Conservation (phyloP, 2,888 invertebrate genomes). For the Scaptomyza tumidula region DNA sequence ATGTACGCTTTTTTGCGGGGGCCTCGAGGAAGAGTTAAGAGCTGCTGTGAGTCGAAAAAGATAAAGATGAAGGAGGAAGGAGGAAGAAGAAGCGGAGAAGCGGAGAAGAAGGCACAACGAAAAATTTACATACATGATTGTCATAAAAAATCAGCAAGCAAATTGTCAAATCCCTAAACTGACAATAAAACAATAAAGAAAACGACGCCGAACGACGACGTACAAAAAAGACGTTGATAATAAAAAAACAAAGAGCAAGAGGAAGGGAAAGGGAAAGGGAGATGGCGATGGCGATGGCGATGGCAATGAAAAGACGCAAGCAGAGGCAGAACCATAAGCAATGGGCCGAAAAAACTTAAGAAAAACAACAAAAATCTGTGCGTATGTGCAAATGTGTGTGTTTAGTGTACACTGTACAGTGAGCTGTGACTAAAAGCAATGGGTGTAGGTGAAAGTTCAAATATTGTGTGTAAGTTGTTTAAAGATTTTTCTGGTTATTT, state of each 20-base stretch:
- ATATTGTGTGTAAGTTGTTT: neutral
- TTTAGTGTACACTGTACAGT: constrained; percentile 38
- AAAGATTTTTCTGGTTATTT: neutral
- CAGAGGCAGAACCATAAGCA: constrained; percentile 5
- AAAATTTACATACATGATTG: constrained; percentile 82
- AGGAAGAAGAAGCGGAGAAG: constrained; percentile 14
- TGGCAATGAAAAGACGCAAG: neutral
- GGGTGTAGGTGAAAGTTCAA: constrained; percentile 7
- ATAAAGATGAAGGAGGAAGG: constrained; percentile 8
- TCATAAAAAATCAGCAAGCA: constrained; percentile 81
- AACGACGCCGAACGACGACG: constrained; percentile 54
- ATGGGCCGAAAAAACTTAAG: constrained; percentile 32
- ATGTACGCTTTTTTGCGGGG: constrained; percentile 38
- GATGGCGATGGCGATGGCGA: neutral
- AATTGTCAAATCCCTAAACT: constrained; percentile 80
- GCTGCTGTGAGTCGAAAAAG: constrained; percentile 2
- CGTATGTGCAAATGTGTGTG: constrained; percentile 2
- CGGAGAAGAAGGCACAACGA: constrained; percentile 34
- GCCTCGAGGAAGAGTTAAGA: constrained; percentile 71
- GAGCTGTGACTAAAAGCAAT: constrained; percentile 13
- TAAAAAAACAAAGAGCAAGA: constrained; percentile 3
- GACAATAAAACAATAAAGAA: constrained; percentile 81
- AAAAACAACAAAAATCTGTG: constrained; percentile 17
- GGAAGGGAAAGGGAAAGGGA: constrained; percentile 24
- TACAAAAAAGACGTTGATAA: constrained; percentile 32